Conservation (phyloP, 1,140 invertebrate genomes). For the Ladona fulva region DNA sequence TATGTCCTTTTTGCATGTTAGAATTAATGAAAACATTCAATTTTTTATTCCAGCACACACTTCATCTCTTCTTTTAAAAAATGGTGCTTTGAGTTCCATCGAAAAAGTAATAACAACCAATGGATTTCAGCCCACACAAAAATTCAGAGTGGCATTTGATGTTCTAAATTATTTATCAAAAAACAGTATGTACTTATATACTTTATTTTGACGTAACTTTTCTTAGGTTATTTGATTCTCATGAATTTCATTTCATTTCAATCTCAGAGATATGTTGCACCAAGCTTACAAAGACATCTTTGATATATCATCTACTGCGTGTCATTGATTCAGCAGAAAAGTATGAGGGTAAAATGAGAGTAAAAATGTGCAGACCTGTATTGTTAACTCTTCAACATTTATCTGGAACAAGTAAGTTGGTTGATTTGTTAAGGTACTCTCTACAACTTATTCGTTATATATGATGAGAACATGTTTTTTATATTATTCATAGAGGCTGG, state of each 20-base stretch:
- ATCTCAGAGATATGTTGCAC: constrained; percentile 48
- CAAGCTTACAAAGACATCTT: constrained; percentile 50
- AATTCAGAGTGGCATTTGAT: constrained; percentile 50
- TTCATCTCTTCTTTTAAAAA: constrained; percentile 48
- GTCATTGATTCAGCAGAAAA: constrained; percentile 41
- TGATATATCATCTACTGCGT: constrained; percentile 45
- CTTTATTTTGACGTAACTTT: constrained; percentile 12
- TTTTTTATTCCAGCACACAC: constrained; percentile 44
- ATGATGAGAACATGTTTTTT: background rate
- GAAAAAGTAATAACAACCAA: constrained; percentile 51
- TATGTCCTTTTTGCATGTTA: background rate
- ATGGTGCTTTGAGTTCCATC: constrained; percentile 50
- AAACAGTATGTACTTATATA: constrained; percentile 41
- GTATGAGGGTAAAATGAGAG: background rate
- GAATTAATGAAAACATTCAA: too few relatives aligned
- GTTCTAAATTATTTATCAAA: constrained; percentile 54
- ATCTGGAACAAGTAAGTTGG: background rate
- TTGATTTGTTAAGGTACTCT: background rate
- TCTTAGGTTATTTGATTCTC: constrained; percentile 16
- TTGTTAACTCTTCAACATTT: background rate
- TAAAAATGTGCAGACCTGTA: background rate
- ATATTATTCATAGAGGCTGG: constrained; percentile 44
- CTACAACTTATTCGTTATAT: background rate
- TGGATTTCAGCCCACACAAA: constrained; percentile 50
- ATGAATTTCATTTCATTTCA: constrained; percentile 16